Conservation (phyloP, 2,888 invertebrate species). For the Molanna angustata region DNA sequence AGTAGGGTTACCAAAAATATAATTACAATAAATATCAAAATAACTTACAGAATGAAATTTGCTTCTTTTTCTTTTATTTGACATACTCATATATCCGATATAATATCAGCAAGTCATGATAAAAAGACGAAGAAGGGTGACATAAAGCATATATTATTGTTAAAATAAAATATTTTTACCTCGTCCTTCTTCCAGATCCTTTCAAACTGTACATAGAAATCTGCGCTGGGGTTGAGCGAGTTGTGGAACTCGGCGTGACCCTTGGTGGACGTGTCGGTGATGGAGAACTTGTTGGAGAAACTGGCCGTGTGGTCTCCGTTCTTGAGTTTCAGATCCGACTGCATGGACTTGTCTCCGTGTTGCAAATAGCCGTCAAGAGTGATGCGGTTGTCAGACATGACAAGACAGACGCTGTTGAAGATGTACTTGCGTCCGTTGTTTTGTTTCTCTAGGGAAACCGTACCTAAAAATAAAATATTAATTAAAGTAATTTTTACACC, state of each 20-base stretch:
- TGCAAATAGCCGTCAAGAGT: slow-evolving; percentile 9
- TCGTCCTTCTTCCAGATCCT: too few species aligned
- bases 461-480: slow-evolving; percentile 5
- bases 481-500: not conserved
- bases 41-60: too few species aligned
- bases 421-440: slow-evolving; percentile 51
- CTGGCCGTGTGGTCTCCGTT: slow-evolving; percentile 1
- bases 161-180: too few species aligned
- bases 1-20: too few species aligned
- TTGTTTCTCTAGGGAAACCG: slow-evolving; percentile 43
- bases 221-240: not conserved
- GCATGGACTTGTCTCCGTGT: not conserved
- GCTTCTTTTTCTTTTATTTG: too few species aligned
- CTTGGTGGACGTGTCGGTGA: not conserved
- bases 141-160: too few species aligned
- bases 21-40: too few species aligned
- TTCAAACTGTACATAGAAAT: not conserved
- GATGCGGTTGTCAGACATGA: not conserved
- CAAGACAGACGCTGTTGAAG: slow-evolving; percentile 53
- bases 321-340: slow-evolving; percentile 8
- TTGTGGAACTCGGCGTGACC: slow-evolving; percentile 7
- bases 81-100: too few species aligned
- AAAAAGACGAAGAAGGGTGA: too few species aligned
- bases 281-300: not conserved
- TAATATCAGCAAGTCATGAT: too few species aligned